Percentiles rank a stretch among this genome's conserved stretches.
phyloP scores from a whole-genome alignment of 2,113 vertebrate species.

The Rattus rattus region DNA sequence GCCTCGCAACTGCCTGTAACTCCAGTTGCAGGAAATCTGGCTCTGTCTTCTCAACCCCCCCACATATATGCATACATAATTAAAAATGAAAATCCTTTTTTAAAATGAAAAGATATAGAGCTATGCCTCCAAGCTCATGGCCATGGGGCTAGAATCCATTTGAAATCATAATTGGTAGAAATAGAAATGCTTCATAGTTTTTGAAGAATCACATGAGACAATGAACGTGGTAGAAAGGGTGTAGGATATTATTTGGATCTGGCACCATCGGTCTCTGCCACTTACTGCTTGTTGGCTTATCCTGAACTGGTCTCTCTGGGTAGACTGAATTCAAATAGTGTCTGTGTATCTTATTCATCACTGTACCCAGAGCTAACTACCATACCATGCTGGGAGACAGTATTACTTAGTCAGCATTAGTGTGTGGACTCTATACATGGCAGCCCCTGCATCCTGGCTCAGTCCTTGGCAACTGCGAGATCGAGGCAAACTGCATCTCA shows the following conservation, averaged over 20 bases:
- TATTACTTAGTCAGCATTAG: neutral
- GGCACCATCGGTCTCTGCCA: neutral
- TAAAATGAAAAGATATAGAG: neutral
- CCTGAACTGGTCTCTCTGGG: neutral
- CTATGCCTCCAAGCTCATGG: neutral
- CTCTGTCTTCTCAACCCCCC: neutral
- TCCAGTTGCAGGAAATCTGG: neutral
- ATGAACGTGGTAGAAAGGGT: neutral
- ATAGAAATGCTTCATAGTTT: neutral
- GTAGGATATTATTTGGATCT: neutral
- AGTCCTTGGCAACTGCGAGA: neutral
- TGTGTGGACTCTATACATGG: neutral
- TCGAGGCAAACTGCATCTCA: neutral
- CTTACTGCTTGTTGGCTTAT: neutral
- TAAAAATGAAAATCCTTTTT: neutral
- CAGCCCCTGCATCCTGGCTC: neutral
- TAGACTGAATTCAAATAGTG: neutral
- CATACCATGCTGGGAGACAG: neutral
- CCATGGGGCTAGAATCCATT: neutral
- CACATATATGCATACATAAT: neutral
- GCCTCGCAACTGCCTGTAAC: neutral
- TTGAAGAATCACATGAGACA: neutral
- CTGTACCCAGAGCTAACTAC: neutral
- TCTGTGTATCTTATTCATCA: neutral
- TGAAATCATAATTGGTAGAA: neutral